A percentile compares a stretch with the other conserved stretches of the same genome.
Evolutionary conservation across 2,888 invertebrate genomes (phyloP).

Genomic region (Axea sp.): DNA sequence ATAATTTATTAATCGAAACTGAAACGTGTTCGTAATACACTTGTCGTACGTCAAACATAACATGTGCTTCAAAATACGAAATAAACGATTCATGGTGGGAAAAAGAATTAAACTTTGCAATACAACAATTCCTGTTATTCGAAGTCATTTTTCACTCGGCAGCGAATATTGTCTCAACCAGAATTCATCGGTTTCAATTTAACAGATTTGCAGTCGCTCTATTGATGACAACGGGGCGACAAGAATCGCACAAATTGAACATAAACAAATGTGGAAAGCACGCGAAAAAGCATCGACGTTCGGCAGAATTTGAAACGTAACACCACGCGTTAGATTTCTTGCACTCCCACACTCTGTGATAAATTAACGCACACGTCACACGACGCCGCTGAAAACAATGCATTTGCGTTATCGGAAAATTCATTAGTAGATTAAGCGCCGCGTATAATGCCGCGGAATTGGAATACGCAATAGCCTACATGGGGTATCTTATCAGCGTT

Average conservation of each 20-base stretch:
- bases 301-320: neutral
- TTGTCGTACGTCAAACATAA: too few relatives aligned
- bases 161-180: too few relatives aligned
- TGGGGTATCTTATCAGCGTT: slow-evolving; percentile 38
- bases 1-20: too few relatives aligned
- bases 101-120: too few relatives aligned
- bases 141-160: too few relatives aligned
- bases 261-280: neutral
- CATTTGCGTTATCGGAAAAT: slow-evolving; percentile 38
- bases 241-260: slow-evolving; percentile 4
- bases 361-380: slow-evolving; percentile 22
- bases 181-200: too few relatives aligned
- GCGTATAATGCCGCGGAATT: slow-evolving; percentile 26
- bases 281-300: neutral
- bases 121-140: too few relatives aligned
- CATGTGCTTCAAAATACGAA: too few relatives aligned
- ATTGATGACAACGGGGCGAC: too few relatives aligned
- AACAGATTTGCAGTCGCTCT: too few relatives aligned
- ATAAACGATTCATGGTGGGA: too few relatives aligned
- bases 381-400: slow-evolving; percentile 36
- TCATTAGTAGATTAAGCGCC: slow-evolving; percentile 43
- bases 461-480: slow-evolving; percentile 52
- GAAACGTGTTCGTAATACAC: too few relatives aligned
- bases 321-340: slow-evolving; percentile 8
- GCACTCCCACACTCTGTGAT: slow-evolving; percentile 6